A percentile compares a stretch with the other conserved stretches of the same genome.
These are phyloP conservation scores for Elysia chlorotica DNA, from an alignment of 1,140 invertebrate species.

Conservation along the genomic window DNA sequence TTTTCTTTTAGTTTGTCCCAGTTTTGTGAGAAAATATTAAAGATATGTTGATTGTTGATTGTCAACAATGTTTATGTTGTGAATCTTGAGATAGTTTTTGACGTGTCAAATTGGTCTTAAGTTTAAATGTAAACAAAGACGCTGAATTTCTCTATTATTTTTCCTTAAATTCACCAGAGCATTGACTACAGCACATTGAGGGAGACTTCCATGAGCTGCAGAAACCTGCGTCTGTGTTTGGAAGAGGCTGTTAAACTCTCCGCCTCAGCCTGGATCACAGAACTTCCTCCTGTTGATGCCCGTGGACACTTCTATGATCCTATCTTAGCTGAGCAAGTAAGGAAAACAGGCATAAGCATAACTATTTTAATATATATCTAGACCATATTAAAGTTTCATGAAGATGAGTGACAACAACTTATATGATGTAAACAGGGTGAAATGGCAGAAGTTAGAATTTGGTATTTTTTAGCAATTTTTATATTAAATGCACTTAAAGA, in stretches of 20 bases:
- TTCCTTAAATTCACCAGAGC: constrained; percentile 41
- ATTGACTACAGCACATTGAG: constrained; percentile 49
- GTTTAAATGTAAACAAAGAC: too few relatives aligned
- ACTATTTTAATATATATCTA: background rate
- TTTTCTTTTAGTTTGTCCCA: too few relatives aligned
- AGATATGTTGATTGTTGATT: too few relatives aligned
- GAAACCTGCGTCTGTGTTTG: constrained; percentile 43
- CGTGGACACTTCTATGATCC: constrained; percentile 33
- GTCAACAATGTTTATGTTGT: too few relatives aligned
- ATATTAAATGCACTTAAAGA: background rate
- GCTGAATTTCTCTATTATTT: too few relatives aligned
- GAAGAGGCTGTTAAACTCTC: constrained; percentile 38
- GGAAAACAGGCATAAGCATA: background rate
- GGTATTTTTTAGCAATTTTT: background rate
- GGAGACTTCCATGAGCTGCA: constrained; percentile 35
- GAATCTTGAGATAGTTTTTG: too few relatives aligned
- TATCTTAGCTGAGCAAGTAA: constrained; percentile 27
- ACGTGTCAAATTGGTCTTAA: too few relatives aligned
- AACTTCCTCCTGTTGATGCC: constrained; percentile 35
- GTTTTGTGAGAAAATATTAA: too few relatives aligned
- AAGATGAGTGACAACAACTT: background rate
- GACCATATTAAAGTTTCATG: background rate
- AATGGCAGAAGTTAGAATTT: too few relatives aligned
- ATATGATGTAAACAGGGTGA: too few relatives aligned
- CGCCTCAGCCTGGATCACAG: constrained; percentile 43